Percentiles rank a stretch among this genome's conserved stretches.
phyloP scores from a whole-genome alignment of 1,140 invertebrate species.

The Drosophila burlai region DNA sequence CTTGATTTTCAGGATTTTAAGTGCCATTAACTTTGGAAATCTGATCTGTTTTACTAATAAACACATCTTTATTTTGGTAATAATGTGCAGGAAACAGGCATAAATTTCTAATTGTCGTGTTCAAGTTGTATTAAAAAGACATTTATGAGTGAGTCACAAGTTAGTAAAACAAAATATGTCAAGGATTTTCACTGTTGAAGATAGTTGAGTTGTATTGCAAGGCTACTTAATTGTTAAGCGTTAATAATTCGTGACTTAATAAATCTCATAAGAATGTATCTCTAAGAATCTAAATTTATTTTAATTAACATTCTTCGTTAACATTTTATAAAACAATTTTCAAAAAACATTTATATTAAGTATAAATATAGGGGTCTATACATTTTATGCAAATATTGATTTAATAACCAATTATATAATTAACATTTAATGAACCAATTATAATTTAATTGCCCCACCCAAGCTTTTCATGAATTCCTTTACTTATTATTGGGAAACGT shows the following conservation, averaged over 20 bases:
- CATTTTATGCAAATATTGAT: neutral
- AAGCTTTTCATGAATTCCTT: neutral
- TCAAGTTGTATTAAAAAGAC: neutral
- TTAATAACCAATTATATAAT: neutral
- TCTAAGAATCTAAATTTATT: too few species aligned
- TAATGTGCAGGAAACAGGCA: neutral
- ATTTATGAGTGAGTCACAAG: neutral
- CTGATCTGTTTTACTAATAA: neutral
- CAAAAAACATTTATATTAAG: neutral
- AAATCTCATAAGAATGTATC: too few species aligned
- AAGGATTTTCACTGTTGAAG: too few species aligned
- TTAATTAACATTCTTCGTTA: too few species aligned
- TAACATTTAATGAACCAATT: constrained; percentile 1
- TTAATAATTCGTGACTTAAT: too few species aligned
- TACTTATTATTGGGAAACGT: neutral
- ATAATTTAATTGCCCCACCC: neutral
- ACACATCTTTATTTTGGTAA: constrained; percentile 7
- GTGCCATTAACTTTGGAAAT: constrained; percentile 5
- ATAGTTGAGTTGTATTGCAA: too few species aligned
- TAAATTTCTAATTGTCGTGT: neutral
- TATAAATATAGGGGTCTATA: neutral
- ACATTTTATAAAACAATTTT: neutral
- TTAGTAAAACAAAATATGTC: neutral
- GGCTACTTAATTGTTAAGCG: too few species aligned
- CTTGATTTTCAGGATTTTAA: neutral